Conservation (phyloP, 1,140 invertebrate genomes). For the Pseudomyrmex concolor region DNA sequence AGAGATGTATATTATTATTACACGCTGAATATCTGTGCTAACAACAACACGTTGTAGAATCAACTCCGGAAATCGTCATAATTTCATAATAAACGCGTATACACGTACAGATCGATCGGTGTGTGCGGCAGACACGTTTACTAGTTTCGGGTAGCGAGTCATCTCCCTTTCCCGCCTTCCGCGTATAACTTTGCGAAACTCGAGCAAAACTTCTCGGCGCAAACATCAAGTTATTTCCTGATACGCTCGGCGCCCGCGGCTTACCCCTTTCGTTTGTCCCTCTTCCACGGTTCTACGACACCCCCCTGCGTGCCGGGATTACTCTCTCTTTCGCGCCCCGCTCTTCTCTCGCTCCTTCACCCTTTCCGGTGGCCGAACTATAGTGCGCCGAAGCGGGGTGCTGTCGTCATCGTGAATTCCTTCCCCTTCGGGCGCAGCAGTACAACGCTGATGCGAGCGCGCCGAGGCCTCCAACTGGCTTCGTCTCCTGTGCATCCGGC, state of each 20-base stretch:
- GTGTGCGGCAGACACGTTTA: slow-evolving; percentile 27
- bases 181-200: slow-evolving; percentile 54
- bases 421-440: slow-evolving; percentile 64
- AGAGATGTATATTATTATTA: background rate
- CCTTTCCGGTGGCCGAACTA: slow-evolving; percentile 21
- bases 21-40: no score
- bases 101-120: slow-evolving; percentile 27
- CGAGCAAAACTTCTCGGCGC: slow-evolving; percentile 57
- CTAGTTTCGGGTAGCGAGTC: slow-evolving; percentile 28
- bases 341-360: slow-evolving; percentile 14
- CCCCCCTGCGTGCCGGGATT: slow-evolving; percentile 42
- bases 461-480: slow-evolving; percentile 68
- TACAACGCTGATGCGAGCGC: slow-evolving; percentile 67
- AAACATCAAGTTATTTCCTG: slow-evolving; percentile 59
- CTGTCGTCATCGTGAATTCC: slow-evolving; percentile 60
- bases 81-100: slow-evolving; percentile 24
- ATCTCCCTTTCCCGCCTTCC: slow-evolving; percentile 2
- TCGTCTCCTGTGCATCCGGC: slow-evolving; percentile 64
- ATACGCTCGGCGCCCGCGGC: slow-evolving; percentile 57
- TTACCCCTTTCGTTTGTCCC: slow-evolving; percentile 55
- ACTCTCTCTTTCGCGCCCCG: slow-evolving; percentile 26
- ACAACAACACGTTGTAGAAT: background rate
- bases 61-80: slow-evolving; percentile 23
- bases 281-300: slow-evolving; percentile 40
- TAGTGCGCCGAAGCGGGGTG: slow-evolving; percentile 36